A percentile compares a stretch with the other conserved stretches of the same genome.
Conservation (phyloP, 1,140 invertebrate species). For the Halictus rubicundus region DNA sequence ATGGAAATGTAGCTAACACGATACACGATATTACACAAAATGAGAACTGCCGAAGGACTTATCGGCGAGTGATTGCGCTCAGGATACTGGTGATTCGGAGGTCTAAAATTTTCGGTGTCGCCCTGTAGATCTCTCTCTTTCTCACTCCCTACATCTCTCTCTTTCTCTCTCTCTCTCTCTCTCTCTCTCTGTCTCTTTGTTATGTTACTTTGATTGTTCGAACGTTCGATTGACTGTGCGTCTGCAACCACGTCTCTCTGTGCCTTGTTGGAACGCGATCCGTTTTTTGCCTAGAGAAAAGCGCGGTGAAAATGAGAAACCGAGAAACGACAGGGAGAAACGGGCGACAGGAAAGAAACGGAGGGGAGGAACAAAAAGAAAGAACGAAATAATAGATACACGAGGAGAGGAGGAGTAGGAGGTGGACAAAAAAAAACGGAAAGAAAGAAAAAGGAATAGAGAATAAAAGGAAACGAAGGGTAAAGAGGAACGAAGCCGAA, state of each 20-base stretch:
- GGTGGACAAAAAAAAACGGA: background rate
- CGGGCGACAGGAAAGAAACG: background rate
- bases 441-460: background rate
- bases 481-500: no score
- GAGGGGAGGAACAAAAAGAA: background rate
- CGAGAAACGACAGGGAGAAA: background rate
- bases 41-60: no score
- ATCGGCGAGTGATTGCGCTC: no score
- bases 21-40: no score
- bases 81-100: no score
- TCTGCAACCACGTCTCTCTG: slow-evolving; percentile 58
- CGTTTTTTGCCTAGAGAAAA: slow-evolving; percentile 22
- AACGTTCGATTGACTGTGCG: slow-evolving; percentile 70
- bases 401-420: background rate
- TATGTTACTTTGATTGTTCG: slow-evolving; percentile 64
- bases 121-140: no score
- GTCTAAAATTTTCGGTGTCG: no score
- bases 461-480: no score
- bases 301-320: background rate
- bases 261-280: slow-evolving; percentile 59
- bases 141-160: no score
- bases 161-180: no score
- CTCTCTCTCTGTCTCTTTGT: background rate
- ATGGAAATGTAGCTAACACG: no score
- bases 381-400: background rate